A percentile compares a stretch with the other conserved stretches of the same genome.
Evolutionary conservation across 1,140 invertebrate species (phyloP).

Genomic region (Zaprionus camerounensis): DNA sequence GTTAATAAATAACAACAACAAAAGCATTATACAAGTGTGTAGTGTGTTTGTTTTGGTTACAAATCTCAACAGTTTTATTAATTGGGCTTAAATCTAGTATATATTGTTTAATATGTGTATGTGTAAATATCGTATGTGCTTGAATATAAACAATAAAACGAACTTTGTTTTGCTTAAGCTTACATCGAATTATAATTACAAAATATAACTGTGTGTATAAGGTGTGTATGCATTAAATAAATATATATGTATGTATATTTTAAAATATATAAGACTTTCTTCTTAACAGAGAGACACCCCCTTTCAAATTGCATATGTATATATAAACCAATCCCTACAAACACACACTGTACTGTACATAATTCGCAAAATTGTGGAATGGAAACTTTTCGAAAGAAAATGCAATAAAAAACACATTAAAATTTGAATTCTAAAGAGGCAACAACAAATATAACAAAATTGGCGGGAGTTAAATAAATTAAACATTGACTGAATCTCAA

Average conservation of each 20-base stretch:
- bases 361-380: conserved; percentile 57
- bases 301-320: neutral
- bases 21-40: neutral
- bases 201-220: conserved; percentile 43
- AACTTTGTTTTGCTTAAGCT: conserved; percentile 15
- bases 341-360: neutral
- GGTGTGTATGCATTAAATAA: conserved; percentile 42
- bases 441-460: neutral
- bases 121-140: conserved; percentile 54
- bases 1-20: neutral
- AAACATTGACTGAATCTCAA: neutral
- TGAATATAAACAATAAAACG: conserved; percentile 49
- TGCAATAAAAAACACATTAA: conserved; percentile 8
- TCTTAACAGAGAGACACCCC: conserved; percentile 19
- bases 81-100: conserved; percentile 52
- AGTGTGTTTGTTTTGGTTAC: conserved; percentile 29
- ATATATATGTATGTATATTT: conserved; percentile 33
- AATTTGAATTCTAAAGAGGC: neutral
- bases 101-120: conserved; percentile 40
- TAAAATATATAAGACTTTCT: conserved; percentile 32
- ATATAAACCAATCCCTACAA: conserved; percentile 11
- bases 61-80: conserved; percentile 64
- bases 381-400: conserved; percentile 19
- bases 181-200: conserved; percentile 56
- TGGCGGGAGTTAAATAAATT: neutral